These are phyloP conservation scores for Drosophila sproati DNA, from an alignment of 1,140 invertebrate genomes.

Conservation along the genomic window DNA sequence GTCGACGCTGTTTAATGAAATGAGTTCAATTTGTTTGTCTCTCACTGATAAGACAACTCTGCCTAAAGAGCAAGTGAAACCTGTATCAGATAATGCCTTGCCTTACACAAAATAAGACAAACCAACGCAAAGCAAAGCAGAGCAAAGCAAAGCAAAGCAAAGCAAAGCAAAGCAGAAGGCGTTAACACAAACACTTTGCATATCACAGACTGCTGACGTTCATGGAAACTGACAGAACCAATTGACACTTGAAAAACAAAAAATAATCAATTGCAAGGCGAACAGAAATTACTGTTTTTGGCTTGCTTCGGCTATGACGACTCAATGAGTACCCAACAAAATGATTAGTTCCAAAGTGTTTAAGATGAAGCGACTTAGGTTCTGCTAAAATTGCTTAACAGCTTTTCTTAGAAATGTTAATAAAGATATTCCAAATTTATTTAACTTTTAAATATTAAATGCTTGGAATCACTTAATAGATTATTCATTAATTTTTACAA, in stretches of 20 bases:
- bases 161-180: not conserved
- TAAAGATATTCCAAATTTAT: no score
- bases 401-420: no score
- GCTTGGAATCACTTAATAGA: no score
- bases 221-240: conserved; percentile 25
- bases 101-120: conserved; percentile 1
- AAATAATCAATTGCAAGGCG: conserved; percentile 64
- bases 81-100: conserved; percentile 45
- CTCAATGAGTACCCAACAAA: not conserved
- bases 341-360: not conserved
- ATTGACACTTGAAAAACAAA: conserved; percentile 59
- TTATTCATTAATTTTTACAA: no score
- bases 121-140: not conserved
- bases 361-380: no score
- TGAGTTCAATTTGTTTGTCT: conserved; percentile 80
- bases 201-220: conserved; percentile 51
- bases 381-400: no score
- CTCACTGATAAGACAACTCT: conserved; percentile 34
- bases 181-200: conserved; percentile 59
- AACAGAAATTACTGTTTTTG: not conserved
- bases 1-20: conserved; percentile 81
- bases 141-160: no score
- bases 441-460: no score
- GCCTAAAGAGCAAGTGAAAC: conserved; percentile 17
- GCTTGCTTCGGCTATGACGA: not conserved